These are phyloP conservation scores for Alethe diademata DNA, from an alignment of 2,113 vertebrate species.

Conservation along the genomic window DNA sequence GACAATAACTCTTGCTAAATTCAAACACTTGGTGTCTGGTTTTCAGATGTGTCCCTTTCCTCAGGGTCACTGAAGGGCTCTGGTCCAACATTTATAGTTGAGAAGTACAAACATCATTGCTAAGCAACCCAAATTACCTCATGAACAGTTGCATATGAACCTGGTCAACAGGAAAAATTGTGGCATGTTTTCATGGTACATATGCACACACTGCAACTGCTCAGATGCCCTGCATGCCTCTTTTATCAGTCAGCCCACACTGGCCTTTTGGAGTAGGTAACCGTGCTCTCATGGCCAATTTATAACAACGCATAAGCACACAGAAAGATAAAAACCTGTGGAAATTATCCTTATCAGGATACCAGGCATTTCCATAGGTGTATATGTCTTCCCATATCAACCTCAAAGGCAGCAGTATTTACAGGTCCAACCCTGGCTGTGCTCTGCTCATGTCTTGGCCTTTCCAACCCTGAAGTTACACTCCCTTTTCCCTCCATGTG, in stretches of 20 bases:
- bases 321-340: neutral
- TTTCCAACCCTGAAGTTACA: neutral
- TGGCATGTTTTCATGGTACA: neutral
- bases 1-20: neutral
- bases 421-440: neutral
- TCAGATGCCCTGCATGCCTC: neutral
- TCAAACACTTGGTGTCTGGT: neutral
- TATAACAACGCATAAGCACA: neutral
- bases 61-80: neutral
- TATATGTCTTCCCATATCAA: neutral
- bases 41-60: neutral
- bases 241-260: neutral
- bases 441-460: neutral
- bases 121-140: neutral
- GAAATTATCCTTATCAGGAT: neutral
- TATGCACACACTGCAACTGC: neutral
- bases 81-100: neutral
- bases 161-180: neutral
- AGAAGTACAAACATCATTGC: neutral
- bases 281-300: neutral
- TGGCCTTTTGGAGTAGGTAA: neutral
- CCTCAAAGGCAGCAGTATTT: neutral
- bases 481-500: neutral
- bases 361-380: neutral
- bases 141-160: neutral